Percentiles rank a stretch among this genome's conserved stretches.
These are phyloP conservation scores for Drosophila burlai DNA, from an alignment of 1,140 invertebrate genomes.

Conservation along the genomic window DNA sequence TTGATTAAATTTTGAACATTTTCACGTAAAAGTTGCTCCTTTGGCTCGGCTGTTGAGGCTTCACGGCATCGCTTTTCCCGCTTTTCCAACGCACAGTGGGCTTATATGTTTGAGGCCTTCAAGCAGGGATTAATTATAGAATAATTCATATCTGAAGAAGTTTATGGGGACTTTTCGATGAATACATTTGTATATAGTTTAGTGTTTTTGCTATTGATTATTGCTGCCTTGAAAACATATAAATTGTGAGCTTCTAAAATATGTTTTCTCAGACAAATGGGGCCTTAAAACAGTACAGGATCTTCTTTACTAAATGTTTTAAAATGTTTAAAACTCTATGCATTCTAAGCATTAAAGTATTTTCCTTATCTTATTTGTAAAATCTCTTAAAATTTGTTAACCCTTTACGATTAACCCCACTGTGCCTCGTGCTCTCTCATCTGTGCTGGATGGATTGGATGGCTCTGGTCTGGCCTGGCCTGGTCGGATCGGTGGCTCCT, in stretches of 20 bases:
- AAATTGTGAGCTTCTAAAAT: neutral
- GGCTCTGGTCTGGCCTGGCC: conserved; percentile 18
- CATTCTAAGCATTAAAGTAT: neutral
- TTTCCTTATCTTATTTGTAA: neutral
- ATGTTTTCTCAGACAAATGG: neutral
- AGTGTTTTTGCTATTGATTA: too few relatives aligned
- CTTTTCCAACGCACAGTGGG: conserved; percentile 19
- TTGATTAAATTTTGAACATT: conserved; percentile 85
- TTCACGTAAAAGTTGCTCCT: conserved; percentile 83
- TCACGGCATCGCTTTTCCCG: conserved; percentile 36
- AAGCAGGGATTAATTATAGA: neutral
- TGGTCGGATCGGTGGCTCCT: conserved; percentile 32
- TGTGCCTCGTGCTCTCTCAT: conserved; percentile 36
- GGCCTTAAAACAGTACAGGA: neutral
- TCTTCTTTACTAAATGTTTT: neutral
- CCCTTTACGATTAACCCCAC: neutral
- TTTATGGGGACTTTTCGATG: too few relatives aligned
- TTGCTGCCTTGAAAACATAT: neutral
- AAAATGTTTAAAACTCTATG: neutral
- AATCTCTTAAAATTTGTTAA: neutral
- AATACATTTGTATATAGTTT: too few relatives aligned
- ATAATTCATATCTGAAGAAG: neutral
- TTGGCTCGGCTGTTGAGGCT: conserved; percentile 41
- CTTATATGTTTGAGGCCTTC: neutral
- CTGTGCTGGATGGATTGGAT: conserved; percentile 54